Evolutionary conservation across 2,888 invertebrate species (phyloP).

Genomic region (Pyrrhosoma nymphula): DNA sequence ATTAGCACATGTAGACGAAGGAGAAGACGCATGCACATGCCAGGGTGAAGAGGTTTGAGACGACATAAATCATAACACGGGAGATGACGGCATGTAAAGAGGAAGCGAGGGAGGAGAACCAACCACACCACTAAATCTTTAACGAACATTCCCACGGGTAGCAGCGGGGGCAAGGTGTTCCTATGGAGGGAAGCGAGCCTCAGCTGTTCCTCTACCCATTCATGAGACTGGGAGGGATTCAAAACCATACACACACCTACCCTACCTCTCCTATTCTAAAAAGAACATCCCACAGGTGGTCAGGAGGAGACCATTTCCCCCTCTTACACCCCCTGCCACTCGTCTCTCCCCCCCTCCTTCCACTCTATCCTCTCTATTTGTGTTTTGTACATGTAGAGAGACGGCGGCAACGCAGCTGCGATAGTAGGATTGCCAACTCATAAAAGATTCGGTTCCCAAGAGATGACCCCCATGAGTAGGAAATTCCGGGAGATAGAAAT

Average conservation of each 20-base stretch:
- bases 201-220: constrained; percentile 34
- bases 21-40: no score
- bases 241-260: not conserved
- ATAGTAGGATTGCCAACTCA: not conserved
- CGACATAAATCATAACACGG: not conserved
- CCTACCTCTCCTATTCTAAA: not conserved
- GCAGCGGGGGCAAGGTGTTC: not conserved
- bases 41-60: not conserved
- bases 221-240: no score
- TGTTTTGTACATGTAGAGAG: not conserved
- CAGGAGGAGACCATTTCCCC: constrained; percentile 22
- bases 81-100: no score
- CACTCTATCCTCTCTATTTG: not conserved
- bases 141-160: constrained; percentile 25
- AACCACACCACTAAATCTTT: not conserved
- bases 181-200: not conserved
- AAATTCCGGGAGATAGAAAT: no score
- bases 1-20: no score
- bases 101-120: not conserved
- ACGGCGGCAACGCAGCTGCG: not conserved
- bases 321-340: not conserved
- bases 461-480: no score
- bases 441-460: no score
- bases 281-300: constrained; percentile 56
- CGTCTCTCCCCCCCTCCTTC: not conserved